Percentiles rank a stretch among this genome's conserved stretches.
Evolutionary conservation across 2,113 vertebrate species (phyloP).

Genomic region (Coptodon rendalli): DNA sequence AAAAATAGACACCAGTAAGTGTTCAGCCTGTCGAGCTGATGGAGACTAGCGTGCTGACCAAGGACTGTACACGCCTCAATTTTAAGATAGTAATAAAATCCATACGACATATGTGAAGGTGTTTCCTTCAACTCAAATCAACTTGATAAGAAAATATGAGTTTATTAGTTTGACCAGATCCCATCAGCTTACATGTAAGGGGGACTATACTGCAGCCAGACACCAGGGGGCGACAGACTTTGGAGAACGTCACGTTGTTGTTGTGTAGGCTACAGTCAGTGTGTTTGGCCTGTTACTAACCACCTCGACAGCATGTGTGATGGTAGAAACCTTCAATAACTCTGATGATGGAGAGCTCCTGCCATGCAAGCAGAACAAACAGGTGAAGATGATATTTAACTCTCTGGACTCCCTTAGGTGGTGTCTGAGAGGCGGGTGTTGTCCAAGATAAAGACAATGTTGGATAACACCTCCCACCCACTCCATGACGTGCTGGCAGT

Average conservation of each 20-base stretch:
- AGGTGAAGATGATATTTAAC: not conserved
- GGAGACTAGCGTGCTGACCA: not conserved
- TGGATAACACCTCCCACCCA: not conserved
- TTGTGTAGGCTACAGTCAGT: not conserved
- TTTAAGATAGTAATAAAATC: not conserved
- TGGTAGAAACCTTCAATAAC: not conserved
- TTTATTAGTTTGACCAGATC: not conserved
- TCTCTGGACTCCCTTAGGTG: not conserved
- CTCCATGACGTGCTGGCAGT: not conserved
- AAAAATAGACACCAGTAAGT: not conserved
- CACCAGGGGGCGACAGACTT: not conserved
- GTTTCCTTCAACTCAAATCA: not conserved
- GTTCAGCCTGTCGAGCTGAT: not conserved
- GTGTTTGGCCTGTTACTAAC: not conserved
- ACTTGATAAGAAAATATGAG: not conserved
- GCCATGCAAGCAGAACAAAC: not conserved
- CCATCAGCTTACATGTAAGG: rapidly evolving
- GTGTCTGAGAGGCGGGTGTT: not conserved
- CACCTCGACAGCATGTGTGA: not conserved
- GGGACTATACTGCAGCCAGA: not conserved
- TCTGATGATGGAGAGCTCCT: not conserved
- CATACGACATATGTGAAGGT: not conserved
- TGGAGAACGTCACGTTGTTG: not conserved
- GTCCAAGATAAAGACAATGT: not conserved
- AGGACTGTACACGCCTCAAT: not conserved